Base-by-base conservation (phyloP, 2,888 invertebrate genomes). In the Eurytoma adleriae region DNA sequence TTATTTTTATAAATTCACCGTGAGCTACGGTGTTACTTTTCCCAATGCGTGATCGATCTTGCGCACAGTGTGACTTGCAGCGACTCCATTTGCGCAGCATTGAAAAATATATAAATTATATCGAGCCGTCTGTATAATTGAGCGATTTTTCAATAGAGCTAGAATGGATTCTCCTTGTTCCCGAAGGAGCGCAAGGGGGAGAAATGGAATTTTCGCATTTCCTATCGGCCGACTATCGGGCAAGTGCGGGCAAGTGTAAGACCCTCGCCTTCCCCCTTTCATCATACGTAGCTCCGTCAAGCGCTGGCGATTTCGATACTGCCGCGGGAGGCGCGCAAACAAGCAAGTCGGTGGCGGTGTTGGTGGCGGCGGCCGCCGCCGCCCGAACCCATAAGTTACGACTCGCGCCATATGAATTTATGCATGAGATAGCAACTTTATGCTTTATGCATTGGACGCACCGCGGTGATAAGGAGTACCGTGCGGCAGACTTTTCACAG, bases 381-480 rank as follows among this genome's bases (percentile, higher is more conserved):
- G n/a, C 77, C 84, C 82, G 83, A 40, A 40, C 40, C 83, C 86
- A 87, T 89, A 89, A 89, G 87, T 90, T 88, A 89, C 87, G 88
- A 86, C 84, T 86, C 86, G 84, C 85, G 86, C 85, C 85, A 83
- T 86, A 89, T 89, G 89, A 89, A 90, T 90, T 87, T 88, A 89
- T 90, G 88, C 89, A 90, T 90, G 89, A 90, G 89, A 90, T 88
- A 89, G 85, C 86, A 90, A 89, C 90, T 90, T 89, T 88, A 88
- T 89, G 89, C 89, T 89, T 89, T 88, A 90, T 90, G 89, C 88
- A 89, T 89, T 88, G 88, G 88, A 88, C 87, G 87, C 86, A 85
- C 80, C 84, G 67, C 40, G 79, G 85, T 85, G 90, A 89, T 90
- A 90, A 90, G 88, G 86, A 86, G 84, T 79, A 62, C 67, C 52